These are phyloP conservation scores for Whitmania pigra DNA, from an alignment of 1,140 invertebrate species.

Conservation along the genomic window DNA sequence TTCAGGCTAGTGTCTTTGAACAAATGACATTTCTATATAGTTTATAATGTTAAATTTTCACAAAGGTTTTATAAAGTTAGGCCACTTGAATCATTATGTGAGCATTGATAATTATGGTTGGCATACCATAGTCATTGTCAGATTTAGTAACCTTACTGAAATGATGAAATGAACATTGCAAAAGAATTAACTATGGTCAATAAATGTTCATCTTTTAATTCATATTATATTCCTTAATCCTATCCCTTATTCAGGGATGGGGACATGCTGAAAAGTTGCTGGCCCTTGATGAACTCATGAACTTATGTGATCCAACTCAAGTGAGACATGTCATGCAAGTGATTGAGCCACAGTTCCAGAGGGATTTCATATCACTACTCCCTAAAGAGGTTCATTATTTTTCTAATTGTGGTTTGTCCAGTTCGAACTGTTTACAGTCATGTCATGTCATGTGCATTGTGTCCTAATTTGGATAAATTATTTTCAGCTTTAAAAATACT, in stretches of 20 bases:
- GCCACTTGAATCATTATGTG: background rate
- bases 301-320: conserved; percentile 74
- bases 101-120: too few species aligned
- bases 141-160: too few species aligned
- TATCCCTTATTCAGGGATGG: conserved; percentile 54
- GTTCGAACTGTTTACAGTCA: too few species aligned
- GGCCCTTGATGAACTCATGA: conserved; percentile 78
- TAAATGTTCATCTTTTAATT: too few species aligned
- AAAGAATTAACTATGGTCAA: too few species aligned
- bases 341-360: conserved; percentile 92
- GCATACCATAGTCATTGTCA: too few species aligned
- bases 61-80: background rate
- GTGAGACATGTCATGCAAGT: conserved; percentile 90
- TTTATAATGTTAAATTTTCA: too few species aligned
- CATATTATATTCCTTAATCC: too few species aligned
- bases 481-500: too few species aligned
- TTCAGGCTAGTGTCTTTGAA: conserved; percentile 49
- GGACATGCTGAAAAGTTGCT: conserved; percentile 71
- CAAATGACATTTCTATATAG: background rate
- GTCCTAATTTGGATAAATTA: too few species aligned
- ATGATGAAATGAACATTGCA: too few species aligned
- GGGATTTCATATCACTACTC: conserved; percentile 88
- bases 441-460: too few species aligned
- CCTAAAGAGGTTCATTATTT: conserved; percentile 62
- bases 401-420: conserved; percentile 17